Conservation (phyloP, 2,113 vertebrate genomes). For the Cavia aperea region DNA sequence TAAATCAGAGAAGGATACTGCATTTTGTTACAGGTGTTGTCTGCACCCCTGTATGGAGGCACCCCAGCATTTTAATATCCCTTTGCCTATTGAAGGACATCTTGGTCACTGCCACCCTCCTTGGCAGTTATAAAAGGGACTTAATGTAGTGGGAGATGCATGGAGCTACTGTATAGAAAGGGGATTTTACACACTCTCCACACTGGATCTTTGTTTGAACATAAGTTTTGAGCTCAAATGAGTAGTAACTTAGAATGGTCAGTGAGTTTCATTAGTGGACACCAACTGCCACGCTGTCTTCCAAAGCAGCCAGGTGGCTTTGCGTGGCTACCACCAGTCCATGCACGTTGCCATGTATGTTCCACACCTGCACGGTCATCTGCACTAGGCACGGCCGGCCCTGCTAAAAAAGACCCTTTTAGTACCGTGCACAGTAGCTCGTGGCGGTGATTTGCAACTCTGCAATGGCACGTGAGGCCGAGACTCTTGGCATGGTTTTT, state of each 20-base stretch:
- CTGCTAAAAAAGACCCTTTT: not conserved
- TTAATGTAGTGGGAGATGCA: not conserved
- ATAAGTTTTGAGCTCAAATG: not conserved
- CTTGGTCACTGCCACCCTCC: not conserved
- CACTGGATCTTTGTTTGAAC: not conserved
- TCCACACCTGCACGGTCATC: not conserved
- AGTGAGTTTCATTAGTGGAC: not conserved
- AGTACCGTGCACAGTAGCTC: not conserved
- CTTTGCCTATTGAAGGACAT: not conserved
- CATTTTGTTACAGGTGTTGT: not conserved
- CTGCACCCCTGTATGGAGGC: not conserved
- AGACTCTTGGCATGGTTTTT: not conserved
- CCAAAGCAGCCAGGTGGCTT: not conserved
- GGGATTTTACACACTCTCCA: not conserved
- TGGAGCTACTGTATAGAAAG: not conserved
- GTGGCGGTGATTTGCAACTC: not conserved
- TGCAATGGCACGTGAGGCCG: not conserved
- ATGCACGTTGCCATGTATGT: not conserved
- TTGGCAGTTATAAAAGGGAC: not conserved
- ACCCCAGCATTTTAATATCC: not conserved
- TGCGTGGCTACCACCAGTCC: fast-evolving
- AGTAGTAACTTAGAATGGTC: too few relatives aligned
- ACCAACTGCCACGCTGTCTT: not conserved
- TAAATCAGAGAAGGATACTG: not conserved
- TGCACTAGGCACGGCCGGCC: not conserved